Base-by-base conservation (phyloP, 2,797 vertebrate species). In the Linurgus olivaceus region DNA sequence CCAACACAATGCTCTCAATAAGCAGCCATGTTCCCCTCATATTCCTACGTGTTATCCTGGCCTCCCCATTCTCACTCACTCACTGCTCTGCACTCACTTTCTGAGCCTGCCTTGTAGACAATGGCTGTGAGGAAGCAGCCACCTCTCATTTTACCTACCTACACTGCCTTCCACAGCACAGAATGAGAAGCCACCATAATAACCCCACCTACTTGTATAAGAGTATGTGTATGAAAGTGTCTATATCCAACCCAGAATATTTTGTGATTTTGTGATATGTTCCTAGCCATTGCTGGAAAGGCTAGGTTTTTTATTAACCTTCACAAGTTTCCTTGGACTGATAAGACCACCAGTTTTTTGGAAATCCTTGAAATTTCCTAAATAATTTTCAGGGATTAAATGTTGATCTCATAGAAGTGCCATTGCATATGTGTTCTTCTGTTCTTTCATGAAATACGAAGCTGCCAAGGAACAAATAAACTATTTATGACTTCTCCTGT, bases 401-500 rank as follows among this genome's bases (percentile, higher is more conserved):
- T 73, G 76, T 20, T 88, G 74, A 74, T 82, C 59, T 95, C 77
- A 73, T 50, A 42, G 23, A 88, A 86, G 51, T 62, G 59, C 35
- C 81, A 37, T 35, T 81, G 65, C 44, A 62, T 61, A n/a, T 7
- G 45, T 88, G 61, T 73, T 93, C 47, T 68, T 84, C 35, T 5
- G 0, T 77, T 77, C 72, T 89, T 57, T 62, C 70, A 90, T 37
- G 63, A 94, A 81, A 84, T 90, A 81, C 17, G 57, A 94, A 91
- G 45, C 58, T 71, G 55, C 59, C 85, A 81, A 91, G 63, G 54
- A 89, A 63, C 45, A 87, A 90, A 95, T 92, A 75, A 94, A 94
- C 38, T 93, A 94, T 90, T 96, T 70, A 86, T 91, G 75, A 91
- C 55, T 92, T 89, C 70, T 38, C 55, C 59, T 82, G 67, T 71